These are phyloP conservation scores for Lampris incognitus DNA, from an alignment of 2,113 vertebrate species.

Conservation along the genomic window DNA sequence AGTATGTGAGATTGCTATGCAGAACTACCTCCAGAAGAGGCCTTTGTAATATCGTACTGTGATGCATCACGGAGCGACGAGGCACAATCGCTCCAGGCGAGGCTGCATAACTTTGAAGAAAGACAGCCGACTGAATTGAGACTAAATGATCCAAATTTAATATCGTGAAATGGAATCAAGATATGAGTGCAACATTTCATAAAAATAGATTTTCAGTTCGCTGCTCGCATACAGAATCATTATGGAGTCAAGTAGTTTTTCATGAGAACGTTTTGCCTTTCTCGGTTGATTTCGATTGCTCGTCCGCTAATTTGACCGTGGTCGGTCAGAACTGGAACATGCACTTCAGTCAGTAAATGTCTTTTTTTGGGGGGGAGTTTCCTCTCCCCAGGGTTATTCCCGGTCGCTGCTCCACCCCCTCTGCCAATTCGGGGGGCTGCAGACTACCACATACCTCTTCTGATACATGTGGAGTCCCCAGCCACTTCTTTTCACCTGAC, in stretches of 20 bases:
- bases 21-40: conserved; percentile 1
- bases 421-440: too few species aligned
- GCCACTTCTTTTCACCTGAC: too few species aligned
- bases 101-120: conserved; percentile 37
- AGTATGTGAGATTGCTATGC: too few species aligned
- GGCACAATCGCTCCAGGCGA: conserved; percentile 14
- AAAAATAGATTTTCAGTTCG: neutral
- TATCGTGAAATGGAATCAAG: neutral
- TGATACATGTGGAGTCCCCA: too few species aligned
- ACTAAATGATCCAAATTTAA: conserved; percentile 13
- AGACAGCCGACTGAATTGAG: conserved; percentile 7
- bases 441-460: too few species aligned
- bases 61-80: conserved; percentile 7
- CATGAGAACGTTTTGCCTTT: neutral
- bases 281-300: neutral
- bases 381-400: too few species aligned
- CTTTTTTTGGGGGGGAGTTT: neutral
- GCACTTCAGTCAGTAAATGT: neutral
- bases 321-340: conserved; percentile 7
- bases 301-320: conserved; percentile 20
- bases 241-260: neutral
- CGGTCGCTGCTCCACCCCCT: too few species aligned
- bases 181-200: neutral
- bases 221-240: neutral
- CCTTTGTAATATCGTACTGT: conserved; percentile 32